Evolutionary conservation across 2,888 invertebrate genomes (phyloP), one percentile per base, ranked within the genome.

Genomic region (Uropetala carovei): DNA sequence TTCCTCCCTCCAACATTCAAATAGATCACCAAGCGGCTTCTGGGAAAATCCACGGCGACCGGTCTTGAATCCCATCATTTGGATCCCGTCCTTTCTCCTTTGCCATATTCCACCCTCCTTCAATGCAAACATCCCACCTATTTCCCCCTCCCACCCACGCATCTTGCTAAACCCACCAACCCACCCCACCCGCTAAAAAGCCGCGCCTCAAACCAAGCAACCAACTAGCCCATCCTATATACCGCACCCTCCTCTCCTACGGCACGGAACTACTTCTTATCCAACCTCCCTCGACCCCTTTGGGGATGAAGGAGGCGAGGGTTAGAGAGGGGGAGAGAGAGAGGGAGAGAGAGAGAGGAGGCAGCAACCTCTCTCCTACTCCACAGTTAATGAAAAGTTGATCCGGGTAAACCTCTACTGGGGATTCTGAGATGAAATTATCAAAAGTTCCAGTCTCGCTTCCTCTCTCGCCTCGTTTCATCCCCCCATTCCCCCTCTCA

Each of bases 391-490:
- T 89, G 89, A 89, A 89, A 89, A 89, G 89, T 89, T 89, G 89
- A 89, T 89, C 89, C 89, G 89, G 89, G 89, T 89, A 89, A 89
- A 89, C 89, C 89, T 89, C 89, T 89, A 64, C 89, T 89, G 89
- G 89, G 89, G 64, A 68, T 89, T 89, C 89, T 43, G 89, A 89
- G 89, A 89, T 89, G 89, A 89, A 89, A 89, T 89, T 89, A 89
- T 89, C 89, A 89, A 89, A 89, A 64, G 89, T 89, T 89, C 89
- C 89, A 86, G 60, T 60, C 86, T 60, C 64, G 83, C 83, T 83
- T 83, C 83, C 83, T 57, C 56, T 83, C 57, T 13, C 16, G 83
- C 83, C 57, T 43, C 43, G 43, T 43, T 43, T 43, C 43, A 43
- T 43, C 43, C 43, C 43, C 5, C 43, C 43, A 1, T 5, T 43